Conservation (phyloP, 2,113 vertebrate genomes). For the Synchiropus splendidus region DNA sequence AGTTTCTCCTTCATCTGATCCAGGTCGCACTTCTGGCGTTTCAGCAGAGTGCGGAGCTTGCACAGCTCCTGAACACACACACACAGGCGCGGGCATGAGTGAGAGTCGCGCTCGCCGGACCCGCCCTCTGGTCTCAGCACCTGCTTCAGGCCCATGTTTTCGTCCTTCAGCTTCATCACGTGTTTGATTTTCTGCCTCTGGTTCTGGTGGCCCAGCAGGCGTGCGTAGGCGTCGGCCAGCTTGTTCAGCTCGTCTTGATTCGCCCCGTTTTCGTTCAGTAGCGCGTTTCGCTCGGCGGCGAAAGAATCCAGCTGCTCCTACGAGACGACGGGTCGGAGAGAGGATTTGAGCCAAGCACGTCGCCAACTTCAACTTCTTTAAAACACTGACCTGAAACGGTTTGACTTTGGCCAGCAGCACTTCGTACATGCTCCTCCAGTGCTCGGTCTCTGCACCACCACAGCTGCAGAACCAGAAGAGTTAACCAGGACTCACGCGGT, state of each 20-base stretch:
- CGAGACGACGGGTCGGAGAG: constrained; percentile 7
- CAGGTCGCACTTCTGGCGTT: constrained; percentile 68
- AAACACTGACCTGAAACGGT: constrained; percentile 82
- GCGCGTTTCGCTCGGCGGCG: constrained; percentile 76
- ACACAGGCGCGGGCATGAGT: background rate
- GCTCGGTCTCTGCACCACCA: constrained; percentile 42
- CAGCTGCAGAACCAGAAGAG: constrained; percentile 24
- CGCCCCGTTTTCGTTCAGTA: constrained; percentile 79
- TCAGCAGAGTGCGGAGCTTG: constrained; percentile 70
- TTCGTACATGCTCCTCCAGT: constrained; percentile 79
- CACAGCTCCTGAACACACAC: constrained; percentile 70
- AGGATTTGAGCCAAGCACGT: too few species aligned
- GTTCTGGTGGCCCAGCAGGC: constrained; percentile 91
- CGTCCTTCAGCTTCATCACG: constrained; percentile 87
- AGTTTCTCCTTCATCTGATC: constrained; percentile 62
- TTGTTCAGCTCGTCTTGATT: constrained; percentile 86
- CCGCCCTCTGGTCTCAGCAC: constrained; percentile 46
- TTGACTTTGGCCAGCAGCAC: constrained; percentile 81
- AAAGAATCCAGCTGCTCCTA: constrained; percentile 88
- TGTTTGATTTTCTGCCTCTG: constrained; percentile 97
- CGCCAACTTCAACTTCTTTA: too few species aligned
- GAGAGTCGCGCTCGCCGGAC: too few species aligned
- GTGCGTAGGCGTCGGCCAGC: constrained; percentile 80
- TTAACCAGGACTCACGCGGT: background rate
- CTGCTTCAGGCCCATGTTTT: constrained; percentile 81